These are phyloP conservation scores for Pocillopora damicornis DNA, from an alignment of 64 coral and sea anemone species.

Conservation along the genomic window DNA sequence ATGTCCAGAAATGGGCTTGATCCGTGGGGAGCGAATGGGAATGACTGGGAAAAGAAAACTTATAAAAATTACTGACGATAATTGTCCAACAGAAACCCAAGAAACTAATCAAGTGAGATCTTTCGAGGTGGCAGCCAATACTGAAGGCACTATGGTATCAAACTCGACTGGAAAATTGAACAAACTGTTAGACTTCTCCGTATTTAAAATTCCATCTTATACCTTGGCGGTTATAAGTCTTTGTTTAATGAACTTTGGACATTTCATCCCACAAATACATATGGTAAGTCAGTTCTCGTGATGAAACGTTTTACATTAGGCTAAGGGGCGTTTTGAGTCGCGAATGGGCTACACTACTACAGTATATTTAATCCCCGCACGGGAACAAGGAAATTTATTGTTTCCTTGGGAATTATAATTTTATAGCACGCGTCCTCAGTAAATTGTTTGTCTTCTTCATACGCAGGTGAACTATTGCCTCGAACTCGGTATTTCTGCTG, in stretches of 20 bases:
- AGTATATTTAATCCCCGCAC: neutral
- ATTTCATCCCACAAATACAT: neutral
- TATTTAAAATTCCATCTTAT: neutral
- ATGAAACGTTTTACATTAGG: neutral
- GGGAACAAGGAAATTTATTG: too few species aligned
- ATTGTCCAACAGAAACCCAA: too few species aligned
- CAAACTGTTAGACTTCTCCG: neutral
- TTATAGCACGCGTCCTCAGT: too few species aligned
- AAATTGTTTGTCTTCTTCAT: too few species aligned
- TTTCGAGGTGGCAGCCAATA: too few species aligned
- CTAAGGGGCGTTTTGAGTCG: neutral
- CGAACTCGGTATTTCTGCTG: constrained; percentile 8
- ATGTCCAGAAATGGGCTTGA: too few species aligned
- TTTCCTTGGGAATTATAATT: too few species aligned
- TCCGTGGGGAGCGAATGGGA: too few species aligned
- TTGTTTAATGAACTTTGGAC: neutral
- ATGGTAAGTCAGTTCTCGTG: neutral
- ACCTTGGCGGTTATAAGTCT: neutral
- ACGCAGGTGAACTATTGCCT: neutral
- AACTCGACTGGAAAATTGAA: neutral
- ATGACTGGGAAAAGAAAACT: too few species aligned
- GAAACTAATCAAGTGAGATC: too few species aligned
- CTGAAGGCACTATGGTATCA: too few species aligned
- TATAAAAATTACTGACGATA: too few species aligned
- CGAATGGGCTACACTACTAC: neutral